Evolutionary conservation across 1,140 invertebrate genomes (phyloP).

Genomic region (Diorhabda carinulata): DNA sequence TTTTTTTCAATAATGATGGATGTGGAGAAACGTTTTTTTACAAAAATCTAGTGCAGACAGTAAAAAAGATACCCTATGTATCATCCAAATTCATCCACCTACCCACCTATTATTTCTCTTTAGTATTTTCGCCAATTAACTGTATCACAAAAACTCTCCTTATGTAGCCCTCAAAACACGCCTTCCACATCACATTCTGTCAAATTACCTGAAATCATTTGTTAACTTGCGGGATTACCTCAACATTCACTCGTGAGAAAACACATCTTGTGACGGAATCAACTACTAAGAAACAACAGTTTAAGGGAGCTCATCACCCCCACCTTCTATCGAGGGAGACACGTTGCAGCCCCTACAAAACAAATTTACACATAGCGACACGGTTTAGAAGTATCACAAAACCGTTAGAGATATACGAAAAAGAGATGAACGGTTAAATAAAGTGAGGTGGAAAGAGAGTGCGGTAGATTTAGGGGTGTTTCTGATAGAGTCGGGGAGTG

Average conservation of each 20-base stretch:
- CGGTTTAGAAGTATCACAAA: conserved; percentile 26
- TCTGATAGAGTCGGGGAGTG: conserved; percentile 34
- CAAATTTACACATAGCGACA: conserved; percentile 26
- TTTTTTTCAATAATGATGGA: too few relatives aligned
- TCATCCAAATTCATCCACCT: not conserved
- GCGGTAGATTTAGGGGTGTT: conserved; percentile 29
- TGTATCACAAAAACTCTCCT: not conserved
- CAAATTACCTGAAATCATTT: conserved; percentile 20
- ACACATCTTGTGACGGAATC: conserved; percentile 23
- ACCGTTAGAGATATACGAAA: conserved; percentile 23
- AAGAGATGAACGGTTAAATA: not conserved
- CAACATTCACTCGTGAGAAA: conserved; percentile 14
- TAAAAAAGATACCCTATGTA: too few relatives aligned
- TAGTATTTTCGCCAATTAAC: not conserved
- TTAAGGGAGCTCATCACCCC: conserved; percentile 17
- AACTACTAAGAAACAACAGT: conserved; percentile 34
- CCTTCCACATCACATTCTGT: not conserved
- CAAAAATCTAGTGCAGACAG: too few relatives aligned
- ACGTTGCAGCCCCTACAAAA: conserved; percentile 19
- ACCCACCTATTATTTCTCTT: not conserved
- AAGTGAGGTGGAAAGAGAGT: not conserved
- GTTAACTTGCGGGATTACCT: conserved; percentile 21
- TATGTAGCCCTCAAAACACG: conserved; percentile 11
- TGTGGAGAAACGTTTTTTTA: too few relatives aligned
- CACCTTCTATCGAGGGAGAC: conserved; percentile 21